A percentile compares a stretch with the other conserved stretches of the same genome.
Conservation (phyloP, 2,888 invertebrate genomes). For the Coecobrya sp. region DNA sequence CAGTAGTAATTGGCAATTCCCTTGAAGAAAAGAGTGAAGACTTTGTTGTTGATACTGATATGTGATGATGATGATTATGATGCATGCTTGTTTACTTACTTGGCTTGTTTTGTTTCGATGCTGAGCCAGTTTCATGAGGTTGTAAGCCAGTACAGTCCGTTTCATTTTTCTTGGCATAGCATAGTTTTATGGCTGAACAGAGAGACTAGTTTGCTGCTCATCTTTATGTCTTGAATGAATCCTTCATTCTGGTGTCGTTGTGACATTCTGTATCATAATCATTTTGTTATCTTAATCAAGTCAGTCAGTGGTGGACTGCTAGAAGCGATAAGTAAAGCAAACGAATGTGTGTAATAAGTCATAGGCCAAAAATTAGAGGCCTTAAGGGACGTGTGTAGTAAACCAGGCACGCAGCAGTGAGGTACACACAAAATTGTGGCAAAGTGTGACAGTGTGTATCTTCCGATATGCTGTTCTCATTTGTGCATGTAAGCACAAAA, state of each 20-base stretch:
- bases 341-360: constrained; percentile 12
- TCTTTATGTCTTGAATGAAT: constrained; percentile 28
- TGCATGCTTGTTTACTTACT: constrained; percentile 67
- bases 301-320: constrained; percentile 50
- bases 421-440: constrained; percentile 12
- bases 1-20: constrained; percentile 76
- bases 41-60: constrained; percentile 67
- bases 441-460: constrained; percentile 56
- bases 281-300: constrained; percentile 43
- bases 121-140: constrained; percentile 76
- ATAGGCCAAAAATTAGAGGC: constrained; percentile 1
- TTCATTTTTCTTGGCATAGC: constrained; percentile 47
- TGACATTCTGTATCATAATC: constrained; percentile 48
- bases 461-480: not conserved
- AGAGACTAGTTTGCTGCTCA: constrained; percentile 67
- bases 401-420: not conserved
- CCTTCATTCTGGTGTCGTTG: not conserved
- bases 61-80: constrained; percentile 46
- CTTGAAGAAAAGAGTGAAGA: constrained; percentile 62
- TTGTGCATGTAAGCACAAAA: constrained; percentile 6
- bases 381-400: constrained; percentile 51
- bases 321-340: not conserved
- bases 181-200: constrained; percentile 55
- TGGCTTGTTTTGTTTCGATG: constrained; percentile 47
- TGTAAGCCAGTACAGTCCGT: constrained; percentile 46